Evolutionary conservation across 2,888 invertebrate genomes (phyloP), one percentile per base, ranked within the genome.

Genomic region (Pterobdella sp.): DNA sequence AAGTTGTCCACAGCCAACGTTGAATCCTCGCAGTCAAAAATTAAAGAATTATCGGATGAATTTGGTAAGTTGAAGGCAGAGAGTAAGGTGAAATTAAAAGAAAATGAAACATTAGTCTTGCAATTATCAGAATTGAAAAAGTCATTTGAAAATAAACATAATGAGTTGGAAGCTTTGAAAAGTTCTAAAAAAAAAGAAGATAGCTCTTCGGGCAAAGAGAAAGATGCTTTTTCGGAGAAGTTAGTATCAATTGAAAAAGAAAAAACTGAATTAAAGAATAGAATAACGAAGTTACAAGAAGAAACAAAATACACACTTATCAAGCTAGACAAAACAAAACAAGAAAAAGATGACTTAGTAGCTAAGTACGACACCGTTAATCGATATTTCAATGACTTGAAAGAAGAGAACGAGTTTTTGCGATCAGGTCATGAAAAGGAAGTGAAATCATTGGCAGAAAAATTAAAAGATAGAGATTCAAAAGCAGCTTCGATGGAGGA

Each of bases 271-370:
- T 52, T 69, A 52, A 49, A 49, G n/a, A 26, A 29, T 7, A 29
- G 22, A 18, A 34, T 29, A 3, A 34, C 14, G 66, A 35, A 65
- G 32, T 14, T 34, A 29, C 10, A 65, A 65, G 35, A 35, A 14
- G 4, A 32, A 29, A 7, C 3, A 29, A n/a, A 65, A 18, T 29
- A 31, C 4, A 3, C 32, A 34, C 22, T 29, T 26, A 29, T 68
- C 18, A 80, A 86, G 83, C 80, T 85, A 34, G 90, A 90, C 79
- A 95, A 97, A 85, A 87, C 96, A 37, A 95, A 97, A 86, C 92
- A 94, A 10, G 94, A 96, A 78, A 96, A 97, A 79, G 93, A 93
- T 36, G 95, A 95, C 81, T 91, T 95, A 90, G 93, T 94, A 84
- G 88, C 88, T 78, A 95, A 95, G 84, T 94, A 93, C 81, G 91